Conservation (phyloP, 2,888 invertebrate genomes). For the Drosophila monieri region DNA sequence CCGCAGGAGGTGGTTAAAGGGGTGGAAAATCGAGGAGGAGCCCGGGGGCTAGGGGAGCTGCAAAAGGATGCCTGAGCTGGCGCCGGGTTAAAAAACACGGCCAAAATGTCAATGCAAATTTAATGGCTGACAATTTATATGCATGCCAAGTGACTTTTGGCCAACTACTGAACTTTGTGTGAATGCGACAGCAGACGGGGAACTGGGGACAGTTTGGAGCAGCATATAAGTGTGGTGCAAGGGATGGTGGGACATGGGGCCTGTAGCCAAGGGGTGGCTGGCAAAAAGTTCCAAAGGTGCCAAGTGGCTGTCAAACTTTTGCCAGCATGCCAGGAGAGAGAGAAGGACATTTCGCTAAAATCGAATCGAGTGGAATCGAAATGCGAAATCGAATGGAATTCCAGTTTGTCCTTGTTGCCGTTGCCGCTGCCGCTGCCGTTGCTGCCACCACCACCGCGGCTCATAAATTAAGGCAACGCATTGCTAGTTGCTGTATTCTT, state of each 20-base stretch:
- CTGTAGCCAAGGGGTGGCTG: slow-evolving; percentile 12
- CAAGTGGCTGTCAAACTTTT: slow-evolving; percentile 78
- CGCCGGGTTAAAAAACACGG: slow-evolving; percentile 50
- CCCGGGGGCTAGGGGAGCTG: slow-evolving; percentile 19
- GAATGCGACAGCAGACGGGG: slow-evolving; percentile 35
- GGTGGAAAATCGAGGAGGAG: not conserved
- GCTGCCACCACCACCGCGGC: slow-evolving; percentile 27
- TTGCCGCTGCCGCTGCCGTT: not conserved
- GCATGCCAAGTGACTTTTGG: slow-evolving; percentile 80
- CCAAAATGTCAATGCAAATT: slow-evolving; percentile 79
- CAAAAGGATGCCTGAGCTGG: slow-evolving; percentile 2
- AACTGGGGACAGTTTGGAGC: slow-evolving; percentile 30
- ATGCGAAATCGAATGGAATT: slow-evolving; percentile 59
- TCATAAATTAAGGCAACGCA: slow-evolving; percentile 76
- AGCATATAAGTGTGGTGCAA: slow-evolving; percentile 16
- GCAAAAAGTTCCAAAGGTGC: slow-evolving; percentile 74
- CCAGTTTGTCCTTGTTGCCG: slow-evolving; percentile 45
- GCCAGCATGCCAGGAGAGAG: slow-evolving; percentile 33
- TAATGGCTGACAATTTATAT: slow-evolving; percentile 79
- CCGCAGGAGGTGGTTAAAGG: slow-evolving; percentile 43
- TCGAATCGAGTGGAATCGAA: slow-evolving; percentile 72
- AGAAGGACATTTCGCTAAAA: slow-evolving; percentile 33
- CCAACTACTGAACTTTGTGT: slow-evolving; percentile 74
- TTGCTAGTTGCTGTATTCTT: slow-evolving; percentile 33
- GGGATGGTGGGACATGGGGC: not conserved